Conservation (phyloP, 2,888 invertebrate genomes). For the Syrista parreyssii region DNA sequence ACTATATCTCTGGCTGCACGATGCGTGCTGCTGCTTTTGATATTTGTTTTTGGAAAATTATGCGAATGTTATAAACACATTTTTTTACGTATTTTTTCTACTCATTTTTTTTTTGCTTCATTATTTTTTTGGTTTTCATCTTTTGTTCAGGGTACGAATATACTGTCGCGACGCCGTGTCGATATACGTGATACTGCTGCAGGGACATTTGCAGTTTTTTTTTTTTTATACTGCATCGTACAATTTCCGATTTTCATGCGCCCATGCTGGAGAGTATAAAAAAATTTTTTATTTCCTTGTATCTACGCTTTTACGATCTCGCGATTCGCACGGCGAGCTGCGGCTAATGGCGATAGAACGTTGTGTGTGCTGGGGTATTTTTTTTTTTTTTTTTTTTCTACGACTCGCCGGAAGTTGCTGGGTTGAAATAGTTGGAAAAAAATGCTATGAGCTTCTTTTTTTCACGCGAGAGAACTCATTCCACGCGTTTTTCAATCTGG, state of each 20-base stretch:
- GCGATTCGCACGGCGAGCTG: neutral
- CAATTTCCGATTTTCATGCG: neutral
- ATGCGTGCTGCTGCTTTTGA: neutral
- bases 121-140: neutral
- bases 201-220: neutral
- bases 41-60: neutral
- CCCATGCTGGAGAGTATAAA: neutral
- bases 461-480: neutral
- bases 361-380: neutral
- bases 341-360: neutral
- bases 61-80: no score
- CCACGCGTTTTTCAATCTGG: neutral
- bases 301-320: neutral
- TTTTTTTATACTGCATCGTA: neutral
- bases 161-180: neutral
- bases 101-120: neutral
- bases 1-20: neutral
- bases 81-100: no score
- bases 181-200: neutral
- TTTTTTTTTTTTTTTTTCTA: neutral
- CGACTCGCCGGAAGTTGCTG: neutral
- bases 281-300: neutral
- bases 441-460: neutral
- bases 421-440: neutral
- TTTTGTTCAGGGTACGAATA: neutral